Percentiles rank a stretch among this genome's conserved stretches.
phyloP scores from a whole-genome alignment of 2,797 vertebrate genomes.

The Lepilemur ruficaudatus region DNA sequence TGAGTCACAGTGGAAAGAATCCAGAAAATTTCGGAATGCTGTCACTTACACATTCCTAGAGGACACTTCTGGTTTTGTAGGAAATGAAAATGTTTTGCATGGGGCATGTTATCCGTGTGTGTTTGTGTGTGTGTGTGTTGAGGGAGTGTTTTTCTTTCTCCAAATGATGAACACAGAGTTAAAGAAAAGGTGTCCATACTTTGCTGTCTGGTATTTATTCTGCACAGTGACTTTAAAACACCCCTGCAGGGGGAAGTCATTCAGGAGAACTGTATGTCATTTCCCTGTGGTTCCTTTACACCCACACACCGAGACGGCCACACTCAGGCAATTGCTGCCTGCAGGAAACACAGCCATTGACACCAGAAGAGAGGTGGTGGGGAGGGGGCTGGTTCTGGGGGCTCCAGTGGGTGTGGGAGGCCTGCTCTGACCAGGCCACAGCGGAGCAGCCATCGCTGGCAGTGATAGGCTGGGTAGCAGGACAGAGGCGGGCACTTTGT shows the following conservation, averaged over 20 bases:
- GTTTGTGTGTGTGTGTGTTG: neutral
- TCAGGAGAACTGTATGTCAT: neutral
- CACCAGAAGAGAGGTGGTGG: neutral
- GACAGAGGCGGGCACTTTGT: neutral
- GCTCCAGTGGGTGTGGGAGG: neutral
- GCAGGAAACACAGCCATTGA: neutral
- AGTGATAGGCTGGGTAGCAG: neutral
- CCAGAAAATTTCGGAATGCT: neutral
- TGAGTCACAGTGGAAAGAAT: neutral
- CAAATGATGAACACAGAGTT: neutral
- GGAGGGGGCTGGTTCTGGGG: neutral
- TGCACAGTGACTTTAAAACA: neutral
- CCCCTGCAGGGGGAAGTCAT: neutral
- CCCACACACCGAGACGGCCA: neutral
- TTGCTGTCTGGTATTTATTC: neutral
- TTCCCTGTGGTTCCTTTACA: neutral
- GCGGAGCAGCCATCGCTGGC: neutral
- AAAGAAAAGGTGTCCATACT: neutral
- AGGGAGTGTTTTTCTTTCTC: neutral
- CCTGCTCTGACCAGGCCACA: neutral
- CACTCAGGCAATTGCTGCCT: neutral
- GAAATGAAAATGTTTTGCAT: neutral
- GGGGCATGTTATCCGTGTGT: neutral
- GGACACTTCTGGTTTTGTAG: neutral
- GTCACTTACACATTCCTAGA: neutral